These are phyloP conservation scores for Cactoblastis cactorum DNA, from an alignment of 2,888 invertebrate genomes.

Conservation along the genomic window DNA sequence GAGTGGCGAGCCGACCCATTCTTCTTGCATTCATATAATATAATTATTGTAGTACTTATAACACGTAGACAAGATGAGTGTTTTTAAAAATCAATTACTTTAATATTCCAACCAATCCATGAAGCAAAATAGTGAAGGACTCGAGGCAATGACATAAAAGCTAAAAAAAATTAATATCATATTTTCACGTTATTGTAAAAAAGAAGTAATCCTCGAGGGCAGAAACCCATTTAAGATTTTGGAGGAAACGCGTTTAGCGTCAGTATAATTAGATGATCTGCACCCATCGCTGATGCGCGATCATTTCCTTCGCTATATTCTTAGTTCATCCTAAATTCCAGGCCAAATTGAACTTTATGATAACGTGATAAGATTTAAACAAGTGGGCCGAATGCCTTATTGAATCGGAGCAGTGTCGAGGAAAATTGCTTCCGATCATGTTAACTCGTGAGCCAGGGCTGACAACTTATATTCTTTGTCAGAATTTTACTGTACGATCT, in stretches of 20 bases:
- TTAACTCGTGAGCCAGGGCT: conserved; percentile 39
- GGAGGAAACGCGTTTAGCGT: conserved; percentile 27
- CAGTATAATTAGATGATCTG: conserved; percentile 47
- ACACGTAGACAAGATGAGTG: too few species aligned
- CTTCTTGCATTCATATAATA: too few species aligned
- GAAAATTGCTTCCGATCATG: conserved; percentile 53
- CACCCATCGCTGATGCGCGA: conserved; percentile 22
- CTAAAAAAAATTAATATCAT: too few species aligned
- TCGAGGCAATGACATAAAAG: too few species aligned
- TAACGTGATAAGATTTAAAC: not conserved
- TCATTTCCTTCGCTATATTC: conserved; percentile 46
- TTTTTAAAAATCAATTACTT: too few species aligned
- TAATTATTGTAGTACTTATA: too few species aligned
- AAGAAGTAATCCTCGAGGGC: too few species aligned
- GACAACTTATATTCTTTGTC: not conserved
- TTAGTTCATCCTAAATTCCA: conserved; percentile 15
- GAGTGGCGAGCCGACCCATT: too few species aligned
- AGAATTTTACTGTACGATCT: not conserved
- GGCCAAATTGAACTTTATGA: not conserved
- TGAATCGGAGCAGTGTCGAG: conserved; percentile 36
- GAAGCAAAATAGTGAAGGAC: too few species aligned
- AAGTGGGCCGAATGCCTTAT: not conserved
- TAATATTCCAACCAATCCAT: too few species aligned
- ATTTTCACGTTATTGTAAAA: too few species aligned
- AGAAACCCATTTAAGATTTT: not conserved